Conservation (phyloP, 2,888 invertebrate genomes). For the Coecobrya sp. region DNA sequence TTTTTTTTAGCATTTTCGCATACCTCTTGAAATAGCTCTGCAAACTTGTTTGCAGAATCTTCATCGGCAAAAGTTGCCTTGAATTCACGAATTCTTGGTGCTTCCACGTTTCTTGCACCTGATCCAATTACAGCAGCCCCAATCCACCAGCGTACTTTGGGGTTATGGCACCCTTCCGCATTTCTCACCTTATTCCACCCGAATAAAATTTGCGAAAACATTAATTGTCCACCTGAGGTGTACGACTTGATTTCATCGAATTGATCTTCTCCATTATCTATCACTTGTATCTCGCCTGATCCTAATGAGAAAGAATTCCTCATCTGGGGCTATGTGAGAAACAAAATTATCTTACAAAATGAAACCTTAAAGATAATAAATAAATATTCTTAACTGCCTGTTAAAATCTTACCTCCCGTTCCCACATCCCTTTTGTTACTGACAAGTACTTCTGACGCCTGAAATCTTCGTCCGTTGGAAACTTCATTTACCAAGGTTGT, state of each 20-base stretch:
- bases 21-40: constrained; percentile 81
- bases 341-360: no score
- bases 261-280: constrained; percentile 75
- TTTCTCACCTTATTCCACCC: constrained; percentile 76
- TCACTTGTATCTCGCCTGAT: constrained; percentile 60
- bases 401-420: constrained; percentile 70
- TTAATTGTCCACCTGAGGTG: constrained; percentile 56
- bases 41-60: constrained; percentile 77
- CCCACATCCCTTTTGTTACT: constrained; percentile 77
- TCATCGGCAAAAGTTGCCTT: constrained; percentile 74
- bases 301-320: constrained; percentile 75
- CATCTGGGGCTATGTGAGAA: constrained; percentile 69
- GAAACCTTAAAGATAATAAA: no score
- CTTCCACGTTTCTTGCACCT: constrained; percentile 55
- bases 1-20: no score
- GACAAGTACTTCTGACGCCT: constrained; percentile 62
- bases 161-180: constrained; percentile 67
- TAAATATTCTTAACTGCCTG: no score
- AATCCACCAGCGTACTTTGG: constrained; percentile 78
- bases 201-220: constrained; percentile 72
- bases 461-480: constrained; percentile 51
- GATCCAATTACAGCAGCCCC: constrained; percentile 80
- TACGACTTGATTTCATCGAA: constrained; percentile 75
- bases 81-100: constrained; percentile 81
- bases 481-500: constrained; percentile 10